A percentile compares a stretch with the other conserved stretches of the same genome.
phyloP scores from a whole-genome alignment of 2,113 vertebrate genomes.

The Cygnus atratus region DNA sequence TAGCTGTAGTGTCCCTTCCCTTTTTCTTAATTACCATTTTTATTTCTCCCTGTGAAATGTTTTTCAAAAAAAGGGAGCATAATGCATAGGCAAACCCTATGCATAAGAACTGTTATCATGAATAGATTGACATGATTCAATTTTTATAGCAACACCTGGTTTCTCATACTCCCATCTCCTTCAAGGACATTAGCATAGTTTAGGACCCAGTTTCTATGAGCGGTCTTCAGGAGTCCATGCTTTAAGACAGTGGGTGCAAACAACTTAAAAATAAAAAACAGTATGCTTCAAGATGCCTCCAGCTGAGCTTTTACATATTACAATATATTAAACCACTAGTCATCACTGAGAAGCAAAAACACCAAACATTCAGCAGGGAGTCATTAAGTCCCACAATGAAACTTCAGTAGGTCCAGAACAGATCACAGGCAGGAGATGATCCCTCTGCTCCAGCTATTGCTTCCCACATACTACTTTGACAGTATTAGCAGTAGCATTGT shows the following conservation, averaged over 20 bases:
- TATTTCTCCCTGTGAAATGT: background rate
- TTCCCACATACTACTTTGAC: background rate
- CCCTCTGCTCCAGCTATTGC: conserved; percentile 10
- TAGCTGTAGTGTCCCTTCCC: background rate
- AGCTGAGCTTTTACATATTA: background rate
- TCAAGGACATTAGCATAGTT: background rate
- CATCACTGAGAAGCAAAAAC: background rate
- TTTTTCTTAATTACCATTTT: background rate
- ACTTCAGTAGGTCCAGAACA: background rate
- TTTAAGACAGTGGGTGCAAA: background rate
- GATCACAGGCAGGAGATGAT: background rate
- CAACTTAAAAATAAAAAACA: background rate
- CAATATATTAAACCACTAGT: background rate
- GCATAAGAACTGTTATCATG: background rate
- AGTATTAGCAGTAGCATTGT: conserved; percentile 33
- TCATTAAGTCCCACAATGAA: background rate
- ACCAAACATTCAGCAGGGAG: background rate
- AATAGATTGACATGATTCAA: background rate
- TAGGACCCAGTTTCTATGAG: background rate
- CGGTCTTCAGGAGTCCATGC: background rate
- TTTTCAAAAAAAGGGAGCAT: background rate
- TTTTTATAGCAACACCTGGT: background rate
- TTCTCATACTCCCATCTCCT: background rate
- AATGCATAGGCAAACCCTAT: background rate
- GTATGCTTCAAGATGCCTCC: background rate